Percentiles rank a stretch among this genome's conserved stretches.
Evolutionary conservation across 2,113 vertebrate species (phyloP).

Genomic region (Tiliqua scincoides): DNA sequence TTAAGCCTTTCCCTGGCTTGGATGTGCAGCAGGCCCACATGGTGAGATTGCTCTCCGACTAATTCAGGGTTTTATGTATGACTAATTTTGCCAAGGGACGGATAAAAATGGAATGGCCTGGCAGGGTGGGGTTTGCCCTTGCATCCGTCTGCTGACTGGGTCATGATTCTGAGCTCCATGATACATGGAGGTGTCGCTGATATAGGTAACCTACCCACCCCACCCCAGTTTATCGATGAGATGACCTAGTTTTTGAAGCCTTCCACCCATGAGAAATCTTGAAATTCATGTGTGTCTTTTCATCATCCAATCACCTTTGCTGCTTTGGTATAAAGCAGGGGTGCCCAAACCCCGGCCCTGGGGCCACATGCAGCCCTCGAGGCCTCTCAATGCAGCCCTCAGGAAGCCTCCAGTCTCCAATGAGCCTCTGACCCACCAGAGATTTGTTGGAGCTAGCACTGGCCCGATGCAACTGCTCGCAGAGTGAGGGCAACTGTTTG

Average conservation of each 20-base stretch:
- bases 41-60: not conserved
- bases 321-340: no score
- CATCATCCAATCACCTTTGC: not conserved
- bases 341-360: no score
- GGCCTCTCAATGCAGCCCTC: no score
- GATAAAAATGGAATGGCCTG: slow-evolving; percentile 5
- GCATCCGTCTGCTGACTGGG: not conserved
- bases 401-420: no score
- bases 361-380: no score
- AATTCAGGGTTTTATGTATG: not conserved
- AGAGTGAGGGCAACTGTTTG: no score
- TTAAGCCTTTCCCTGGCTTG: slow-evolving; percentile 30
- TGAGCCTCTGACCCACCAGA: no score
- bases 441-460: no score
- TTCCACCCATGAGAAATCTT: not conserved
- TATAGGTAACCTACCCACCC: not conserved
- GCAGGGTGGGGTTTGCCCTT: not conserved
- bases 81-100: slow-evolving; percentile 24
- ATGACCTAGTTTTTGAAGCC: not conserved
- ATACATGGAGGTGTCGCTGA: not conserved
- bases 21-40: slow-evolving; percentile 24
- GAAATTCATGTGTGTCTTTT: not conserved
- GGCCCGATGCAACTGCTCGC: no score
- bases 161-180: not conserved
- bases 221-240: not conserved